Percentiles rank a stretch among this genome's conserved stretches.
These are phyloP conservation scores for Pipa parva DNA, from an alignment of 2,113 vertebrate genomes.

Conservation along the genomic window DNA sequence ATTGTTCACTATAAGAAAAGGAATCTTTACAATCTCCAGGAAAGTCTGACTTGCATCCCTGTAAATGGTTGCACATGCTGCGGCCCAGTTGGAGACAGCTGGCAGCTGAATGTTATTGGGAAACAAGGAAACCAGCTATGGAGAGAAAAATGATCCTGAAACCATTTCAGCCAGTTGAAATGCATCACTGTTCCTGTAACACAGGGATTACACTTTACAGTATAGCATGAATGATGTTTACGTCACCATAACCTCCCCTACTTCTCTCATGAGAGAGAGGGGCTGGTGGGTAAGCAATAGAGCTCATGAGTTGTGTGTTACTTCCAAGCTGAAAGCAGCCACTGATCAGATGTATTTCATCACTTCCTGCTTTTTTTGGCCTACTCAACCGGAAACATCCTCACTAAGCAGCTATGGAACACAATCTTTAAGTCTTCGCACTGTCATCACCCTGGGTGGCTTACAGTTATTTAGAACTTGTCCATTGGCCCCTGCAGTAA, in stretches of 20 bases:
- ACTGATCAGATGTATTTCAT: conserved; percentile 45
- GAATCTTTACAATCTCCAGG: conserved; percentile 63
- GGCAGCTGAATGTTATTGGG: conserved; percentile 43
- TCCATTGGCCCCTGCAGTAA: not conserved
- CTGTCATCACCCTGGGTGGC: not conserved
- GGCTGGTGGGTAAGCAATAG: conserved; percentile 28
- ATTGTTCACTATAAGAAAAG: conserved; percentile 48
- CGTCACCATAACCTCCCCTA: conserved; percentile 22
- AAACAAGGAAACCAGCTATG: too few relatives aligned
- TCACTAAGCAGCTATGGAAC: not conserved
- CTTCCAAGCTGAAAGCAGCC: conserved; percentile 44
- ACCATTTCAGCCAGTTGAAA: conserved; percentile 36
- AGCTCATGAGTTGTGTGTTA: not conserved
- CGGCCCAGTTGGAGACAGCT: conserved; percentile 57
- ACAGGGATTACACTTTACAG: conserved; percentile 33
- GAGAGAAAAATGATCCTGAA: conserved; percentile 31
- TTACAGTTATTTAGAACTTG: not conserved
- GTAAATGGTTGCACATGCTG: conserved; percentile 71
- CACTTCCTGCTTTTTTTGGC: conserved; percentile 46
- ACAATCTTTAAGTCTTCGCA: too few relatives aligned
- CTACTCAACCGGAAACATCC: not conserved
- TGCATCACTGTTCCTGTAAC: conserved; percentile 22
- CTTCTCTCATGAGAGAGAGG: conserved; percentile 9
- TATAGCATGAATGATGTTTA: conserved; percentile 13
- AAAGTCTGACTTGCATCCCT: conserved; percentile 54